Conservation (phyloP, 2,797 vertebrate species). For the Crenichthys baileyi region DNA sequence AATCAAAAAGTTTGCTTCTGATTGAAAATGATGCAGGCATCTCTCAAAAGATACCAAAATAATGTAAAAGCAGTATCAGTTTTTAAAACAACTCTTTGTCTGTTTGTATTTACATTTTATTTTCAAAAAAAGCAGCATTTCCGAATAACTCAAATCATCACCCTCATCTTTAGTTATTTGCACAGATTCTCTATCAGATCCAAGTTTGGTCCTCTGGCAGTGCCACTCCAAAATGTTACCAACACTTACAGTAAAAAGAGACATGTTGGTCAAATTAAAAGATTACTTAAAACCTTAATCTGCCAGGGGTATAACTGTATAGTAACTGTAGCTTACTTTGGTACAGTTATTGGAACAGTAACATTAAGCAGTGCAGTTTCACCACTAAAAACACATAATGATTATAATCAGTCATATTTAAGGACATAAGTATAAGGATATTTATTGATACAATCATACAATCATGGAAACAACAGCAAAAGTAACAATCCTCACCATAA, state of each 20-base stretch:
- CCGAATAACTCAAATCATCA: neutral
- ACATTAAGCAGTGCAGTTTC: neutral
- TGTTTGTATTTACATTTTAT: neutral
- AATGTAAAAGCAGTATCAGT: neutral
- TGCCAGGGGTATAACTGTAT: neutral
- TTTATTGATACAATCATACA: neutral
- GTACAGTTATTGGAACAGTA: no score
- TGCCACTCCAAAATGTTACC: neutral
- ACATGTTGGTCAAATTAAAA: neutral
- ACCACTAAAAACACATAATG: neutral
- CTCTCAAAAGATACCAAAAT: neutral
- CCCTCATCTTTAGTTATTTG: neutral
- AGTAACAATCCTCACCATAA: slow-evolving; percentile 8
- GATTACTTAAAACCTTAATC: neutral
- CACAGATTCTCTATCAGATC: neutral
- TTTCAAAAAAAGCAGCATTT: no score
- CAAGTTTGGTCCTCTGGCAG: no score
- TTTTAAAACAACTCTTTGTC: neutral
- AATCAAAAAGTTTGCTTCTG: neutral
- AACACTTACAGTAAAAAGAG: neutral
- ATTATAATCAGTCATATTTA: neutral
- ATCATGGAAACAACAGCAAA: slow-evolving; percentile 5
- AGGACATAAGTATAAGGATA: neutral
- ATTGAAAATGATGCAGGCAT: neutral
- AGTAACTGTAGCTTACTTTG: neutral